Evolutionary conservation across 2,797 vertebrate species (phyloP).

Genomic region (Lates japonicus): DNA sequence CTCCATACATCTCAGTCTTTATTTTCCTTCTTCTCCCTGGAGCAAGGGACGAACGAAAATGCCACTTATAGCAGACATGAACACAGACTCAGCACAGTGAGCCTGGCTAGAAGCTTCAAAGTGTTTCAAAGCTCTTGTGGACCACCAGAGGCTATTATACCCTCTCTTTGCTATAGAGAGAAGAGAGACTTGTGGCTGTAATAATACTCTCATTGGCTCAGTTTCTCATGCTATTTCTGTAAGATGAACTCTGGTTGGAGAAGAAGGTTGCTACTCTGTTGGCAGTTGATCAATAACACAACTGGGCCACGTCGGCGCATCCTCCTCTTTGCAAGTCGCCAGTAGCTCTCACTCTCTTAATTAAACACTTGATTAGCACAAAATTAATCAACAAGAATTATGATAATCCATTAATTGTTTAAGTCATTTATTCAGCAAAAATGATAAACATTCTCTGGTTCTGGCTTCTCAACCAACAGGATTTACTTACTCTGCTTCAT

Average conservation of each 20-base stretch:
- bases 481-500: too few species aligned
- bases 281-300: conserved; percentile 19
- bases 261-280: background rate
- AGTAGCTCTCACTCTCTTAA: background rate
- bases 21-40: background rate
- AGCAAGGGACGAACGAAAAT: background rate
- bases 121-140: conserved; percentile 2
- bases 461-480: background rate
- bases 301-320: conserved; percentile 24
- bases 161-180: background rate
- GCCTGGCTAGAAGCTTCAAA: background rate
- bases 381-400: background rate
- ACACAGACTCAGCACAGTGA: background rate
- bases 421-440: background rate
- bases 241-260: conserved; percentile 7
- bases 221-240: background rate
- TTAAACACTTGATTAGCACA: background rate
- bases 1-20: background rate
- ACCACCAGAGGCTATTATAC: background rate
- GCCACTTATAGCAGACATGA: conserved; percentile 1
- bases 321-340: background rate
- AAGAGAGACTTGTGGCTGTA: background rate
- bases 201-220: conserved; percentile 10
- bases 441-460: background rate
- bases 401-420: background rate